Evolutionary conservation across 2,113 vertebrate species (phyloP), one percentile per base, ranked within the genome.

Genomic region (Barnardius zonarius): DNA sequence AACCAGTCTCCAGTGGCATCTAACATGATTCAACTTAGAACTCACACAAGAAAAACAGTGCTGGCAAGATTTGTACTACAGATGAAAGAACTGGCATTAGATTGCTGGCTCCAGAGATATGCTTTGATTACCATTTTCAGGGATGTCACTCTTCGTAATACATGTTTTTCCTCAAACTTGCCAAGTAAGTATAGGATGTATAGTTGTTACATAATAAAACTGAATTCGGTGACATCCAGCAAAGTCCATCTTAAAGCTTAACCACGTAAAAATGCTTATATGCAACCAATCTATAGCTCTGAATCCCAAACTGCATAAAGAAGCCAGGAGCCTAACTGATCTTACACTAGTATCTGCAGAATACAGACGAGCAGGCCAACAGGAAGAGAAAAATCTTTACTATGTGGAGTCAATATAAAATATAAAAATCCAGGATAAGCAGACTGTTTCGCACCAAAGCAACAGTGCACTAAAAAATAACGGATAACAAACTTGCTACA

Each of bases 281-380:
- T 5, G 2, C 41, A 75, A 72, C 1, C 20, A 39, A 41, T 2
- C 17, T 49, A 0, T 16, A 83, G 2, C 41, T 80, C 15, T 43
- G 33, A 68, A 46, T 46, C 35, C 16, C 28, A 30, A 81, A 83
- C 62, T 23, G 33, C 19, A 46, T 24, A 57, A 19, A 76, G 5
- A 35, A 54, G 13, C 8, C 16, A 68, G n/a, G 80, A 62, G 30
- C 17, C 83, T 33, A 59, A 27, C 7, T 85, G n/a, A 41, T 90
- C 11, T 85, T 35, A 48, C 22, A 59, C 17, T 8, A 8, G 1
- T 9, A 64, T 49, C 37, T 35, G 28, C 17, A 1, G 6, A 33
- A 67, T 5, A 75, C 7, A 66, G 31, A 67, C 48, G 2, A 59
- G 25, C 0, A 83, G 6, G 8, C 59, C 13, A 83, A 41, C 3